Evolutionary conservation across 2,113 vertebrate genomes (phyloP), one percentile per base, ranked within the genome.

Genomic region (Microtus oregoni): DNA sequence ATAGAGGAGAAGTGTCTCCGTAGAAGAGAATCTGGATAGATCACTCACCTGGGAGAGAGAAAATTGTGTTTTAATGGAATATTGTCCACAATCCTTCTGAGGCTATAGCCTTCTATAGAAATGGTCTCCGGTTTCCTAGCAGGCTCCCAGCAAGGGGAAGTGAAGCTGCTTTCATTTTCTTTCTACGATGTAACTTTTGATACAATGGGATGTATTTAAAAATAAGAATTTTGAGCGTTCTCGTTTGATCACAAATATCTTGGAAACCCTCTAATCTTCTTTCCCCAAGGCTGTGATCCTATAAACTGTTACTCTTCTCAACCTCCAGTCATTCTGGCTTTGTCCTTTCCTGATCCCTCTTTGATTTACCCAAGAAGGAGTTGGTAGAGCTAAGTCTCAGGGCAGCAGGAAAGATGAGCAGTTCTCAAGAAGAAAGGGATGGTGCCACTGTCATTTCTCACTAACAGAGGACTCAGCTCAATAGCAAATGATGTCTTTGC

Each of bases 291-390:
- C 89, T 86, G 17, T 67, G 55, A 30, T 47, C 72, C 44, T 55
- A 95, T 73, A 61, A 50, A 67, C 28, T 38, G n/a, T 86, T 78
- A 86, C 79, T 83, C 19, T 83, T 94, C 38, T 65, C 89, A 96
- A n/a, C 32, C 17, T 77, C 15, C 19, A 81, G 17, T 73, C 52
- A n/a, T 58, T 76, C 17, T 79, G 76, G 44, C 32, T 86, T 95
- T 89, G 73, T 90, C 63, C 41, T 97, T 95, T 95, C 47, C 61
- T 96, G 76, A 86, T 63, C 61, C 26, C 90, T 67, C 83, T 47
- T 32, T 92, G 35, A 86, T 92, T 94, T 47, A 86, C 38, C 14
- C 12, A 24, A 22, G 44, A 86, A 58, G 90, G 61, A 70, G 58
- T 73, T 47, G 19, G 32, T 94, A 20, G 79, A 78, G 95, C 91